phyloP scores from a whole-genome alignment of 2,888 invertebrate genomes.

The Ichneumon xanthorius region DNA sequence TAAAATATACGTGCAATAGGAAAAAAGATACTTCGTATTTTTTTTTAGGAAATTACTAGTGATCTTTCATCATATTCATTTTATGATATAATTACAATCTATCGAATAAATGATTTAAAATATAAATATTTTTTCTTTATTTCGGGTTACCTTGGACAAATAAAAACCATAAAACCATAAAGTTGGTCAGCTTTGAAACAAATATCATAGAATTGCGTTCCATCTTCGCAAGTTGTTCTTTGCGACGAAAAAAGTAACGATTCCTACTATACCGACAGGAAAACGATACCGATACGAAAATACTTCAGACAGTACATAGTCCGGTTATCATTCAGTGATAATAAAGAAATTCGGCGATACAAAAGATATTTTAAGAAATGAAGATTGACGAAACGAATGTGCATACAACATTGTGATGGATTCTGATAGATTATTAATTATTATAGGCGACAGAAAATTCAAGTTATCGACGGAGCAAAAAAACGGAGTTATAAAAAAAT shows the following conservation, averaged over 20 bases:
- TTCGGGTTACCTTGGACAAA: neutral
- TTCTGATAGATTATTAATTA: neutral
- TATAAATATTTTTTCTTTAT: neutral
- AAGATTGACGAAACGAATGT: neutral
- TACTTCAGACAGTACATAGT: neutral
- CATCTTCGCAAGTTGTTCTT: neutral
- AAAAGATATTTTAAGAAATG: neutral
- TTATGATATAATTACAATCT: constrained; percentile 46
- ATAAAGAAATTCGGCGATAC: neutral
- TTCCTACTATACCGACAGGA: neutral
- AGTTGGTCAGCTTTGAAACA: neutral
- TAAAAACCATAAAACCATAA: neutral
- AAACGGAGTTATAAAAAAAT: neutral
- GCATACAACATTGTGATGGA: neutral
- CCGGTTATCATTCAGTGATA: neutral
- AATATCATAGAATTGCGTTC: constrained; percentile 3
- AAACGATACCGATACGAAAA: neutral
- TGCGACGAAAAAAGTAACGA: neutral
- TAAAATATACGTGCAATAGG: constrained; percentile 48
- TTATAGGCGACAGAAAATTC: neutral
- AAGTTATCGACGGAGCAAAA: neutral
- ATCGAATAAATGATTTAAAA: constrained; percentile 59
- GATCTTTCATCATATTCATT: constrained; percentile 41
- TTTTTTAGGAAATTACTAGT: constrained; percentile 31
- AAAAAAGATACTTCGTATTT: constrained; percentile 34